Conservation (phyloP, 2,113 vertebrate species). For the Tetraodon nigroviridis region DNA sequence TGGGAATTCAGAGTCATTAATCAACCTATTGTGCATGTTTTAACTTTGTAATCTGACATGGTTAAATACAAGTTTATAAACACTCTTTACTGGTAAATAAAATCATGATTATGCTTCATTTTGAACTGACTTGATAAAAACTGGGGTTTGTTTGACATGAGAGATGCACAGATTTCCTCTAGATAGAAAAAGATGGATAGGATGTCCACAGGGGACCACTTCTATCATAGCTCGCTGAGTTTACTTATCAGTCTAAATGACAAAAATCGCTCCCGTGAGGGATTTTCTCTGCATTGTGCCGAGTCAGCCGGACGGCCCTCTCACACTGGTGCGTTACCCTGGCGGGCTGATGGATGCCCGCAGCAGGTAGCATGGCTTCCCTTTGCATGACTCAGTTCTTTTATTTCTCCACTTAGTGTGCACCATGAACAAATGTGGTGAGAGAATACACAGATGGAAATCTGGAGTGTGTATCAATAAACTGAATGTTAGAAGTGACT, state of each 20-base stretch:
- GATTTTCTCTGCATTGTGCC: conserved; percentile 19
- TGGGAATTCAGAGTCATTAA: no score
- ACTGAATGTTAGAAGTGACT: background rate
- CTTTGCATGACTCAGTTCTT: background rate
- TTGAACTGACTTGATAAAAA: background rate
- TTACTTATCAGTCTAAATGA: conserved; percentile 6
- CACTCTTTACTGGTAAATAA: no score
- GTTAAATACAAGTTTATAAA: no score
- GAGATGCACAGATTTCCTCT: background rate
- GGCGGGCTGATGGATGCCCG: conserved; percentile 7
- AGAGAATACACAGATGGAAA: background rate
- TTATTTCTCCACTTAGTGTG: background rate
- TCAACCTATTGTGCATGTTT: no score
- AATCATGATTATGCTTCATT: no score
- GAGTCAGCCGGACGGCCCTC: conserved; percentile 23
- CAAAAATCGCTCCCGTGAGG: conserved; percentile 3
- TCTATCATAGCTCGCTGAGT: conserved; percentile 6
- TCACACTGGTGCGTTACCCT: conserved; percentile 41
- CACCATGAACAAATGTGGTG: background rate
- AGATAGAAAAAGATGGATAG: background rate
- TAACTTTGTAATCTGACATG: no score
- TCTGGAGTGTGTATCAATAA: background rate
- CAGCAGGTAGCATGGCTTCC: conserved; percentile 2
- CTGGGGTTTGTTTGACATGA: background rate
- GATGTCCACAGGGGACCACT: background rate